These are phyloP conservation scores for Synanthedon tipuliformis DNA, from an alignment of 2,888 invertebrate species.

Conservation along the genomic window DNA sequence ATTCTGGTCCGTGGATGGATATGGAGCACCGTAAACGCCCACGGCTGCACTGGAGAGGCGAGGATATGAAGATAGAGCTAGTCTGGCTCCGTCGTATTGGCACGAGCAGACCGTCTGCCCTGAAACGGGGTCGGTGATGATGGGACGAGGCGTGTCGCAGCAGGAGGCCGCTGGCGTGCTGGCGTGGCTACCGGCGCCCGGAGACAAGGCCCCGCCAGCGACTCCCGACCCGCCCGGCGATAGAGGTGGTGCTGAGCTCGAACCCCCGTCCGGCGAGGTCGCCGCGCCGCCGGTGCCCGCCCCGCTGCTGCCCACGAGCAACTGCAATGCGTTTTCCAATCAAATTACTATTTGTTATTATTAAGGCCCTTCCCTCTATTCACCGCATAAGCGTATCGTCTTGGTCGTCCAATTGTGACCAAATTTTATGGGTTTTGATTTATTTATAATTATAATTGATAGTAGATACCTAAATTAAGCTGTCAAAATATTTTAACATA, in stretches of 20 bases:
- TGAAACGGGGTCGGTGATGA: slow-evolving; percentile 92
- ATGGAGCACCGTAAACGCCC: slow-evolving; percentile 86
- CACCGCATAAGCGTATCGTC: no score
- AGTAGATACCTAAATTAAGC: no score
- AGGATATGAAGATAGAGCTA: slow-evolving; percentile 84
- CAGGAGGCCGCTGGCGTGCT: slow-evolving; percentile 73
- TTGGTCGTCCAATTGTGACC: not conserved
- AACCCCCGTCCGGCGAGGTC: slow-evolving; percentile 76
- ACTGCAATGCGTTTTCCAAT: slow-evolving; percentile 55
- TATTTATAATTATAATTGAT: not conserved
- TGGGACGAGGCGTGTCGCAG: slow-evolving; percentile 91
- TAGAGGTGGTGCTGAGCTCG: slow-evolving; percentile 81
- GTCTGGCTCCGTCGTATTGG: slow-evolving; percentile 90
- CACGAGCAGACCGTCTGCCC: slow-evolving; percentile 95
- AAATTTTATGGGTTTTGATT: not conserved
- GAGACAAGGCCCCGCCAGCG: slow-evolving; percentile 68
- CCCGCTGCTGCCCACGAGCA: slow-evolving; percentile 80
- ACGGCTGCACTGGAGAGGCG: slow-evolving; percentile 82
- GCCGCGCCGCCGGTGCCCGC: slow-evolving; percentile 79
- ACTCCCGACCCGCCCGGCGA: slow-evolving; percentile 79
- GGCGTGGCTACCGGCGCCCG: slow-evolving; percentile 66
- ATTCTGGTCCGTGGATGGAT: slow-evolving; percentile 91
- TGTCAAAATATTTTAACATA: no score
- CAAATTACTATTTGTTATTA: not conserved
- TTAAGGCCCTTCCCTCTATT: not conserved